A percentile compares a stretch with the other conserved stretches of the same genome.
Conservation (phyloP, 2,797 vertebrate genomes). For the Pangasius larnaudii region DNA sequence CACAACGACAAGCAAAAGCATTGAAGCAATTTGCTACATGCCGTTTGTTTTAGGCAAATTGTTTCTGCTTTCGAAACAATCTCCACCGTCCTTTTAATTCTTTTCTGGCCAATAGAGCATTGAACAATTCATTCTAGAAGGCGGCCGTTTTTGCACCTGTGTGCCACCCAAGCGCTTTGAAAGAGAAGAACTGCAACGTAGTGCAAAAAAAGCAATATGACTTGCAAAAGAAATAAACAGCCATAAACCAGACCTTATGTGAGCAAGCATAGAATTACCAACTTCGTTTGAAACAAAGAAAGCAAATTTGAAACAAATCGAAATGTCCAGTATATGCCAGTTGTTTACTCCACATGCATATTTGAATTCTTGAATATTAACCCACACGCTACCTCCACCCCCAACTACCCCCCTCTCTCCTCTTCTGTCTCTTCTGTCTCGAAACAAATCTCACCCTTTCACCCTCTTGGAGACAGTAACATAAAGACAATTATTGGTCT, state of each 20-base stretch:
- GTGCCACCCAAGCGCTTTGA: conserved; percentile 42
- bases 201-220: conserved; percentile 37
- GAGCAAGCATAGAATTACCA: not conserved
- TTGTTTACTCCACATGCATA: conserved; percentile 10
- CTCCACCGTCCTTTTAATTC: conserved; percentile 47
- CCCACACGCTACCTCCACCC: not conserved
- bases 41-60: conserved; percentile 71
- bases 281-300: conserved; percentile 2
- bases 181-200: conserved; percentile 32
- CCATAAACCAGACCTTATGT: conserved; percentile 9
- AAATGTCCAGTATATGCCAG: not conserved
- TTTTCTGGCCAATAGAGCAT: conserved; percentile 52
- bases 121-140: conserved; percentile 47
- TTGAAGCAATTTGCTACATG: conserved; percentile 57
- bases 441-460: conserved; percentile 14
- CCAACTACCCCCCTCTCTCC: not conserved
- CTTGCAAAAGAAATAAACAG: conserved; percentile 48
- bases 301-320: not conserved
- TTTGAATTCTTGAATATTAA: conserved; percentile 45
- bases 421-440: not conserved
- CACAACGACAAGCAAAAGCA: conserved; percentile 53
- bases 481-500: conserved; percentile 41
- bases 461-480: conserved; percentile 5
- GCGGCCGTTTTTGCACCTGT: conserved; percentile 52
- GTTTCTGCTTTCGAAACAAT: conserved; percentile 59